Evolutionary conservation across 2,797 vertebrate species (phyloP).

Genomic region (Eutrigla gurnardus): DNA sequence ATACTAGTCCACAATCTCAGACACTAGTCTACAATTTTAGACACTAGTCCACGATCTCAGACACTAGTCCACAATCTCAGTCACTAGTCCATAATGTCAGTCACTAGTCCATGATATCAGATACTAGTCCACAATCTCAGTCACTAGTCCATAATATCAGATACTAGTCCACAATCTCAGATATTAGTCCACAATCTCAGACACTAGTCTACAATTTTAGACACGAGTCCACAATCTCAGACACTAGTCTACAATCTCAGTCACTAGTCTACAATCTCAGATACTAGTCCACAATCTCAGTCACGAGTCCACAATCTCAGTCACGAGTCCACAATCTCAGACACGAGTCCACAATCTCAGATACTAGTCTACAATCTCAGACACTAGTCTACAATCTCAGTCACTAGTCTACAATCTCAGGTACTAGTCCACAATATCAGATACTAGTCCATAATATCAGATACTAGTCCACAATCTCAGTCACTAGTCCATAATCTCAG

Average conservation of each 20-base stretch:
- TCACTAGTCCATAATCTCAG: background rate
- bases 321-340: background rate
- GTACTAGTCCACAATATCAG: background rate
- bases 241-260: background rate
- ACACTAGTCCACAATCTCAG: too few species aligned
- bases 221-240: background rate
- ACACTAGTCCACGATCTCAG: background rate
- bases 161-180: background rate
- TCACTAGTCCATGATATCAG: too few species aligned
- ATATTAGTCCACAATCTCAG: background rate
- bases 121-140: background rate
- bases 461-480: background rate
- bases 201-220: background rate
- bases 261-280: background rate
- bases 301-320: background rate
- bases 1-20: background rate
- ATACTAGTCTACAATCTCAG: background rate
- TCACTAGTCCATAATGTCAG: too few species aligned
- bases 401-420: rapidly evolving
- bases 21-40: background rate
- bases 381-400: background rate
- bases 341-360: background rate
- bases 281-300: background rate
- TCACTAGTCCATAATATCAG: too few species aligned
- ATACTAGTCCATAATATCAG: background rate